Evolutionary conservation across 2,888 invertebrate species (phyloP).

Genomic region (Sipha maydis): DNA sequence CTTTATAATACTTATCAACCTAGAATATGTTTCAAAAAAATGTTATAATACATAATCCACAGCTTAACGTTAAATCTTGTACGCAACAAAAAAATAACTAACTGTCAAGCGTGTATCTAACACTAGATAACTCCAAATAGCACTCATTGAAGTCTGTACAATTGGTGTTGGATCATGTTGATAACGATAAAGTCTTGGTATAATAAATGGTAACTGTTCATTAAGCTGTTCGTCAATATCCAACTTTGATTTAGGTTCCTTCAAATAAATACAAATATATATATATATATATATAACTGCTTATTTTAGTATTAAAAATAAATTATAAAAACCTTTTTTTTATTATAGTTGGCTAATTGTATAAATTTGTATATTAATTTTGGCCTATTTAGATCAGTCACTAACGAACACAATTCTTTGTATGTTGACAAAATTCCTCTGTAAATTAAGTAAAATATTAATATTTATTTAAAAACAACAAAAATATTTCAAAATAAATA

Average conservation of each 20-base stretch:
- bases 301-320: conserved; percentile 70
- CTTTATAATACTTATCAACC: conserved; percentile 81
- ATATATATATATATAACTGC: conserved; percentile 71
- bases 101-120: conserved; percentile 83
- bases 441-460: conserved; percentile 65
- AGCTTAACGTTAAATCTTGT: not conserved
- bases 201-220: conserved; percentile 82
- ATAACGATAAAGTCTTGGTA: conserved; percentile 74
- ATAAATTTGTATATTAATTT: conserved; percentile 96
- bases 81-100: not conserved
- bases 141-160: conserved; percentile 91
- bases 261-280: conserved; percentile 76
- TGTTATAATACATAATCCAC: conserved; percentile 68
- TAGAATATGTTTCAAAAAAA: not conserved
- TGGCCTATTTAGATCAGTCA: conserved; percentile 91
- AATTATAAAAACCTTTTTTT: conserved; percentile 64
- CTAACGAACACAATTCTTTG: conserved; percentile 83
- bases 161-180: conserved; percentile 93
- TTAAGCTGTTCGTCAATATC: conserved; percentile 89
- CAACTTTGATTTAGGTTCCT: conserved; percentile 94
- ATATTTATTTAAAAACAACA: not conserved
- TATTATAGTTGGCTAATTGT: conserved; percentile 92
- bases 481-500: not conserved
- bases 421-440: conserved; percentile 92
- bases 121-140: conserved; percentile 93